These are phyloP conservation scores for Gymnoscopelus microlampas DNA, from an alignment of 2,797 vertebrate genomes.

Conservation along the genomic window DNA sequence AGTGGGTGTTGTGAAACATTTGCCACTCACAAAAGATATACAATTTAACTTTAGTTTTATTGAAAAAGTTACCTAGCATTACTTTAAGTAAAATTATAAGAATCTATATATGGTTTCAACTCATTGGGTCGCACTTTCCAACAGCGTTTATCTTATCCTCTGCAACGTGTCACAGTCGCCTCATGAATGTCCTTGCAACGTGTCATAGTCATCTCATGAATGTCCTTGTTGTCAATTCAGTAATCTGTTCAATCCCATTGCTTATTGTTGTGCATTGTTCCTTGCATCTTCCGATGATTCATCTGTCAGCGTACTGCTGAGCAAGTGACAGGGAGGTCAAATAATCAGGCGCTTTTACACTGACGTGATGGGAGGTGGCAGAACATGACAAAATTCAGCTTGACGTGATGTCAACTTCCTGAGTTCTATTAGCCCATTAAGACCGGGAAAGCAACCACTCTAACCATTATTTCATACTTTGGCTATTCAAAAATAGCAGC, in stretches of 20 bases:
- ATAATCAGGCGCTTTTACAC: constrained; percentile 33
- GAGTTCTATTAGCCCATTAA: constrained; percentile 62
- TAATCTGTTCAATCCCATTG: constrained; percentile 1
- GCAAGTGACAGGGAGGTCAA: constrained; percentile 40
- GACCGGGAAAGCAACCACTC: too few species aligned
- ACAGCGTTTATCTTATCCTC: not conserved
- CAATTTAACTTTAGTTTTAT: too few species aligned
- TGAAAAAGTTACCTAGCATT: too few species aligned
- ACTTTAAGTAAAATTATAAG: too few species aligned
- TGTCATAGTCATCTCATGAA: constrained; percentile 15
- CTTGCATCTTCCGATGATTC: constrained; percentile 12
- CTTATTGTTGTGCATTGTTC: constrained; percentile 7
- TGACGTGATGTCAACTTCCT: constrained; percentile 49
- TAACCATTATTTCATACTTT: too few species aligned
- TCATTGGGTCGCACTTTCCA: too few species aligned
- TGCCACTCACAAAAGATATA: too few species aligned
- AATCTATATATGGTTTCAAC: not conserved
- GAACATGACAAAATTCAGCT: constrained; percentile 44
- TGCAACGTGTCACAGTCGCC: not conserved
- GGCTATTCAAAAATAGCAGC: too few species aligned
- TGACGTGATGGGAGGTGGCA: constrained; percentile 47
- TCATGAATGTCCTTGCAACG: constrained; percentile 4
- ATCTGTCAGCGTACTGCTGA: constrained; percentile 23
- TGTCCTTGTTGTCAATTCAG: constrained; percentile 6
- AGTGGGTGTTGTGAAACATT: too few species aligned